Base-by-base conservation (phyloP, 2,797 vertebrate genomes). In the Eptatretus atami region DNA sequence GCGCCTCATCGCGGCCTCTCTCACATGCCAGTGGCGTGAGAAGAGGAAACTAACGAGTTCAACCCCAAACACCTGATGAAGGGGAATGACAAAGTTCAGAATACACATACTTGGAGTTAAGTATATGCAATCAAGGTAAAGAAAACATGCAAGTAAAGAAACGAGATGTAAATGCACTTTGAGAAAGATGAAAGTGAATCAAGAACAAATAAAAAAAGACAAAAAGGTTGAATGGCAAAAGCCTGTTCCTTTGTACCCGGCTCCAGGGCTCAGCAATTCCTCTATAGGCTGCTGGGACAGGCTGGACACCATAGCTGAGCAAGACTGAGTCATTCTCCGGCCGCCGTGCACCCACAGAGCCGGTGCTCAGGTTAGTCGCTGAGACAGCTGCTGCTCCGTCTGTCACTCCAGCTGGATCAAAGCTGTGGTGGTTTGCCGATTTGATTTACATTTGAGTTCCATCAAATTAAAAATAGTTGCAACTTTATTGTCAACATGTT, bases 1-100 rank as follows among this genome's bases (percentile, higher is more conserved):
- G 68, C 82, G 79, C 52, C 82, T 70, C 63, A 85, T 77, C 13
- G 81, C 82, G 81, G 83, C 83, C 72, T 84, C 82, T 69, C 82
- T 70, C 70, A 85, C 78, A 75, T 81, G 83, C 82, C 82, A 85
- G 79, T 84, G 83, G 68, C 80, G 77, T 70, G 82, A 83, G 76
- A 84, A 85, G 68, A 85, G 80, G 72, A 81, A 85, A 72, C 82
- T 79, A 53, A 84, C 82, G 66, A 85, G 74, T 69, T 85, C 82
- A 73, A 78, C 77, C 68, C 82, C 82, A 69, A 85, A 85, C 52
- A 82, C 80, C 82, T 84, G 66, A 10, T 61, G 63, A 63, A 52
- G 25, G 67, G 63, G 63, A 19, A 44, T 44, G 31, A 44, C 12
- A 52, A 6, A 65, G 44, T 52, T 54, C 54, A 60, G 53, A 10